Conservation (phyloP, 2,888 invertebrate genomes). For the Chrysolina oricalcia region DNA sequence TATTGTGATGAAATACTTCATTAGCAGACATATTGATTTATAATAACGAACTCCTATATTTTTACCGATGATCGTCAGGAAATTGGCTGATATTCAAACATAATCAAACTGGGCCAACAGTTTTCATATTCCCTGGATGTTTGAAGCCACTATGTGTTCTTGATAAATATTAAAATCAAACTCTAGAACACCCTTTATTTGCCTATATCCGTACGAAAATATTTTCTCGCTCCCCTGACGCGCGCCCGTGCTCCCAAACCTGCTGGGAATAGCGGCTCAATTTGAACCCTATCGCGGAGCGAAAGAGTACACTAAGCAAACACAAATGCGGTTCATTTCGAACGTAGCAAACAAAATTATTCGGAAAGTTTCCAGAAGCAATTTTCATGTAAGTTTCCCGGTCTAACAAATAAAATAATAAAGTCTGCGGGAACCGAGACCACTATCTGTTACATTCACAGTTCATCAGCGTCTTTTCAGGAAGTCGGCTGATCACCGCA, state of each 20-base stretch:
- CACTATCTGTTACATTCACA: conserved; percentile 66
- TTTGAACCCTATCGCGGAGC: conserved; percentile 40
- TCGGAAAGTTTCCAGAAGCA: conserved; percentile 52
- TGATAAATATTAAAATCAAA: too few species aligned
- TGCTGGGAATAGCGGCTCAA: conserved; percentile 44
- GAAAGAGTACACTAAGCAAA: conserved; percentile 42
- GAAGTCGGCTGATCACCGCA: conserved; percentile 66
- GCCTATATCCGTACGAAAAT: not conserved
- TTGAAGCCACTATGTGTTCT: too few species aligned
- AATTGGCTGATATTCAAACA: too few species aligned
- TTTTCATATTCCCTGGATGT: too few species aligned
- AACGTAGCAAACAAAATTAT: conserved; percentile 52
- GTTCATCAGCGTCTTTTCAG: conserved; percentile 67
- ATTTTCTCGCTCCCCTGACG: not conserved
- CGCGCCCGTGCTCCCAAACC: conserved; percentile 28
- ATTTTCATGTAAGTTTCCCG: conserved; percentile 53
- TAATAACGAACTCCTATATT: too few species aligned
- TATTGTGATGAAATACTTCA: too few species aligned
- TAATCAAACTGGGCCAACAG: too few species aligned
- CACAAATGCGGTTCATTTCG: conserved; percentile 53
- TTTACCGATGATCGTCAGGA: too few species aligned
- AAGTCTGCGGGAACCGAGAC: conserved; percentile 59
- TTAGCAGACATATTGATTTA: too few species aligned
- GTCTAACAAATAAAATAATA: conserved; percentile 53
- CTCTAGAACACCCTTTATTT: too few species aligned